Base-by-base conservation (phyloP, 2,888 invertebrate genomes). In the Dioctria linearis region DNA sequence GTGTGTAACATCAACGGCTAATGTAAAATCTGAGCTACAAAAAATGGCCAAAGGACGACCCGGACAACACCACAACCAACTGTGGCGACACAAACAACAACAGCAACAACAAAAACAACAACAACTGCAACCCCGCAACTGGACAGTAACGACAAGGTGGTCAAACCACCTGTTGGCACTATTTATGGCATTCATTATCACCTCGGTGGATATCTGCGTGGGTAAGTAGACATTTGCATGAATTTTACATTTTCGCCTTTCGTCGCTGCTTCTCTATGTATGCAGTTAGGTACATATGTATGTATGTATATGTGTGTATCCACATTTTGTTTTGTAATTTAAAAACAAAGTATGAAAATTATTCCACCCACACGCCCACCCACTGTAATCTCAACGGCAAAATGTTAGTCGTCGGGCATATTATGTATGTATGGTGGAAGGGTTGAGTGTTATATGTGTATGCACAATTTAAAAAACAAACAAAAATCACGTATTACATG, bases 181-280 rank as follows among this genome's bases (percentile, higher is more conserved):
- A 67, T 79, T 79, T 59, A 69, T 59, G 59, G 66, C 66, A 67
- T 79, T 79, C 66, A 59, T 79, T 76, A 76, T 76, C 76, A 76
- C 61, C 59, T 76, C 76, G 40, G 76, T 76, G 76, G 76, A 76
- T 76, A 76, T 76, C 43, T 76, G 61, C 61, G 76, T 76, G 46
- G 76, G 76, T 76, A 61, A 61, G 76, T 76, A 61, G 59, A 61
- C 42, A 76, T 61, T 61, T 76, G 61, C 61, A 76, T 61, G 43
- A 8, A 43, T 59, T 57, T 76, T 43, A 43, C 54, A 76, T 59
- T 66, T 54, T 61, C 13, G 61, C 42, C 25, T 57, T 11, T 5
- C 8, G 46, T 2, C 8, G n/a, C 25, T 59, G 25, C 2, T 25
- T 25, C 25, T 25, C 25, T 25, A 25, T 25, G 25, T 25, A 25